Percentiles rank a stretch among this genome's conserved stretches.
phyloP scores from a whole-genome alignment of 2,888 invertebrate species.

The Himalopsyche kuldschensis region DNA sequence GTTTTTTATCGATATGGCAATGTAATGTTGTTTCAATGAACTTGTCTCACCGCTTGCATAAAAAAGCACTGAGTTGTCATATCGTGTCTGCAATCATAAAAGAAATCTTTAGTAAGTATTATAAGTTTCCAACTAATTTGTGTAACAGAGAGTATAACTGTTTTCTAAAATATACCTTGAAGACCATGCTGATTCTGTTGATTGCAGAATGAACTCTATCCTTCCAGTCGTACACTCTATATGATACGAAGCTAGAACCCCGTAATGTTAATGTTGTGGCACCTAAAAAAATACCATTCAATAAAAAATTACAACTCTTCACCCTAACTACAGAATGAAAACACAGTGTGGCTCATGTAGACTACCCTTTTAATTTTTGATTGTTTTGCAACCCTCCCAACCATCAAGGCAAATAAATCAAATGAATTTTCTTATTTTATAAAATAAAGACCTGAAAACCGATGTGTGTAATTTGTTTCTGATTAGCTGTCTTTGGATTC shows the following conservation, averaged over 20 bases:
- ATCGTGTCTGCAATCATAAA: constrained; percentile 68
- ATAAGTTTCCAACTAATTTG: not conserved
- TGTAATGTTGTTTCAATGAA: constrained; percentile 80
- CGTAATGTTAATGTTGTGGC: constrained; percentile 84
- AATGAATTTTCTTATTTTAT: too few relatives aligned
- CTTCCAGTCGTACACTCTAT: constrained; percentile 90
- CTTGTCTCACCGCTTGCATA: constrained; percentile 92
- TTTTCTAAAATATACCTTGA: constrained; percentile 63
- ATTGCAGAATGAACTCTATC: constrained; percentile 86
- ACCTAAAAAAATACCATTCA: constrained; percentile 58
- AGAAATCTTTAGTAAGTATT: not conserved
- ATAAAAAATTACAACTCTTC: too few relatives aligned
- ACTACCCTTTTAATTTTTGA: too few relatives aligned
- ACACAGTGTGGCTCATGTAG: too few relatives aligned
- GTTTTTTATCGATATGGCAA: constrained; percentile 83
- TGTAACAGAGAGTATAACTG: not conserved
- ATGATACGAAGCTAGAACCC: constrained; percentile 90
- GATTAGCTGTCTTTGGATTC: too few relatives aligned
- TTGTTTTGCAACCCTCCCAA: too few relatives aligned
- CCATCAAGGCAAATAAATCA: not conserved
- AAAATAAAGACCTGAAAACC: too few relatives aligned
- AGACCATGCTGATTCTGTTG: constrained; percentile 84
- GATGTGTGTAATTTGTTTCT: too few relatives aligned
- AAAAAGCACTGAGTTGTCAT: constrained; percentile 88
- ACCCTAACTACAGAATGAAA: too few relatives aligned